Conservation (phyloP, 2,888 invertebrate species). For the Tenthredo notha region DNA sequence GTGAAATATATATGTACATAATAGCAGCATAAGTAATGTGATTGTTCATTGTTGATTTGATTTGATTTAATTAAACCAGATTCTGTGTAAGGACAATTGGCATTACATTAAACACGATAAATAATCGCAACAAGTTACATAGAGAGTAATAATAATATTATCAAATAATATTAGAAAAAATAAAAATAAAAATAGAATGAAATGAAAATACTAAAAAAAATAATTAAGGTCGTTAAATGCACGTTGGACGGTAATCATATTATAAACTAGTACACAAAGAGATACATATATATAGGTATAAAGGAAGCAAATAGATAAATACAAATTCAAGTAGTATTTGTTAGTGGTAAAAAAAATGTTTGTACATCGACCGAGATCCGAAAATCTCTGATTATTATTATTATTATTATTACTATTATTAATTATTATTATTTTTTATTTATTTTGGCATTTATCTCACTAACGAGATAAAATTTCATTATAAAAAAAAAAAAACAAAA, state of each 20-base stretch:
- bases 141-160: not conserved
- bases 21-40: not conserved
- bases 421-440: not conserved
- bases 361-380: conserved; percentile 59
- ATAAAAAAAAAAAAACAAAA: not conserved
- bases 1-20: conserved; percentile 5
- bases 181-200: conserved; percentile 14
- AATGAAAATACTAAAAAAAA: conserved; percentile 60
- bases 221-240: conserved; percentile 67
- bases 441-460: not conserved
- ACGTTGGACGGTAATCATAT: conserved; percentile 76
- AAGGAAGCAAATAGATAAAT: conserved; percentile 59
- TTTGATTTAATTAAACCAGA: not conserved
- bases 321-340: conserved; percentile 51
- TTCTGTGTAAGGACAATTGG: not conserved
- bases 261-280: conserved; percentile 69
- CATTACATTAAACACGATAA: conserved; percentile 11
- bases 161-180: not conserved
- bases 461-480: not conserved
- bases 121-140: conserved; percentile 3
- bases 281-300: not conserved
- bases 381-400: conserved; percentile 30
- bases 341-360: conserved; percentile 58
- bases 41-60: too few relatives aligned
- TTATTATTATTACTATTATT: conserved; percentile 31